Base-by-base conservation (phyloP, 2,797 vertebrate species). In the Chloroceryle inda region DNA sequence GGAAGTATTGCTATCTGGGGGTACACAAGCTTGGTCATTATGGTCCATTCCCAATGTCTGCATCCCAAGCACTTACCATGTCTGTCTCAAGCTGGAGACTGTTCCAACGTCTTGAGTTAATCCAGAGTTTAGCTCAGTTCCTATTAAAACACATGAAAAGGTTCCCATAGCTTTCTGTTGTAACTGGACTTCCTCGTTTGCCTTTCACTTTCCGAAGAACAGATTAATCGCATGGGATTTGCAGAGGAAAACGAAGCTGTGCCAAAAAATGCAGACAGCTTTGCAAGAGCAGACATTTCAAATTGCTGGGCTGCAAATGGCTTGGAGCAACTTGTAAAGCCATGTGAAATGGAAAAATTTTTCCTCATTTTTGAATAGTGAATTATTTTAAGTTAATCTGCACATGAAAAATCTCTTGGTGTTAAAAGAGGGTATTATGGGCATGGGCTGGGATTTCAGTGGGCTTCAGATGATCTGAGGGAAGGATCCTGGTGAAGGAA, bases 181-280 rank as follows among this genome's bases (percentile, higher is more conserved):
- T 44, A 58, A 88, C 29, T 42, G 78, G 49, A 59, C 76, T 89
- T 91, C 21, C 53, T 85, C 1, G 0, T 85, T 83, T 85, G 78
- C 81, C 38, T 91, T 95, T 82, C 15, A 9, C 78, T 93, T 90
- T 89, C 87, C 37, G n/a, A 88, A 81, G 87, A 80, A 21, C 19
- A 85, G 68, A 94, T 89, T 92, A 89, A 89, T 86, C 13, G 12
- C 62, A 49, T 13, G 58, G 62, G 85, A 81, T 91, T 69, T 78
- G 85, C 85, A 85, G 69, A 4, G 31, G 91, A 89, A 88, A 94
- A 71, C 49, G 80, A 42, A 88, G 38, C 38, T 29, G 37, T 84
- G 89, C 94, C 92, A 96, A 92, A 72, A 89, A 96, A 92, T 18
- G 59, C 42, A 95, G 96, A 94, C 79, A 67, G 88, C 76, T 94